Base-by-base conservation (phyloP, 2,113 vertebrate genomes). In the Gavia stellata region DNA sequence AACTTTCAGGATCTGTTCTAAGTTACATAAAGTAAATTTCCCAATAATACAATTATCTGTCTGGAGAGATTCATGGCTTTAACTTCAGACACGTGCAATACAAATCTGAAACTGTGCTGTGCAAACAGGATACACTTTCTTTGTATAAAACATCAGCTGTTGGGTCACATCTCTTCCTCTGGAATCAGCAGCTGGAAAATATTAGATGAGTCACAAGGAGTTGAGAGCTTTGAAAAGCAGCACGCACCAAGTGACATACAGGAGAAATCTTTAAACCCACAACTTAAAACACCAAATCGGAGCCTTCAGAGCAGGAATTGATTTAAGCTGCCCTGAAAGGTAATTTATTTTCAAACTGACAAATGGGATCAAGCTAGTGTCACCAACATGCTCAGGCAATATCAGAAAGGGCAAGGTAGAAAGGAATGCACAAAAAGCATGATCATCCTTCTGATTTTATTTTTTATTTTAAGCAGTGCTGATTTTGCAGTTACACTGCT, bases 181-280 rank as follows among this genome's bases (percentile, higher is more conserved):
- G 72, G 80, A 93, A 96, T 88, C 79, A 55, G 74, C 90, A 94
- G 94, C 81, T 96, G 97, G 88, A 91, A 90, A 93, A 87, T 75
- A 93, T 90, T 92, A 93, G 61, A 88, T 95, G 88, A 96, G 80
- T 95, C 95, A 96, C 58, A 86, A 89, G 78, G 59, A 62, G 34
- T 3, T 77, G 93, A 63, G 44, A 85, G 70, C 31, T 94, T 80
- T 91, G 88, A 56, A 94, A 84, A 75, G 73, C 55, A 81, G 40
- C 36, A 38, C 2, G 7, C 28, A 75, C 21, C 11, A 67, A 94
- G 38, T 67, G 74, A 58, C 14, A 77, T 66, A 78, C 23, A 75
- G 31, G 14, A 17, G 33, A 65, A 81, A 34, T 31, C 81, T 87
- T 72, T 61, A 79, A 74, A 87, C 19, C 2, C 31, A 33, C 55